Evolutionary conservation across 2,888 invertebrate species (phyloP).

Genomic region (Metacarcinus magister): DNA sequence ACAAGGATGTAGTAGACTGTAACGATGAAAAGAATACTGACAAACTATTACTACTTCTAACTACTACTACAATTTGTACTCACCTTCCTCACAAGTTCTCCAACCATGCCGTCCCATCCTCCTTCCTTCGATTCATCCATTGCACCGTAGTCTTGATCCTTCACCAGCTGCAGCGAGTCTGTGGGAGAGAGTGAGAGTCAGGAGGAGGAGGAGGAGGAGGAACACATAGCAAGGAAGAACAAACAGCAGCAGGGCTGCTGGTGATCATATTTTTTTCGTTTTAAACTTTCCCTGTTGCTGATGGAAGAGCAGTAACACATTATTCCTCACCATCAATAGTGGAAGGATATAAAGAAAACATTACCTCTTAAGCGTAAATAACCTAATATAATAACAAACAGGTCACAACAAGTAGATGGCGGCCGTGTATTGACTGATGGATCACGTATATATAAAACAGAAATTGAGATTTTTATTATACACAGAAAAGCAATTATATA

Average conservation of each 20-base stretch:
- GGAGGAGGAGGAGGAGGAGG: not conserved
- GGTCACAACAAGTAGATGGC: too few relatives aligned
- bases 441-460: too few relatives aligned
- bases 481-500: too few relatives aligned
- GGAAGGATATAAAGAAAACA: too few relatives aligned
- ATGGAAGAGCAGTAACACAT: not conserved
- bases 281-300: not conserved
- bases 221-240: not conserved
- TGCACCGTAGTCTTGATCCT: constrained; percentile 78
- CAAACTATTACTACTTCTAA: not conserved
- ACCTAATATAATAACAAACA: too few relatives aligned
- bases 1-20: not conserved
- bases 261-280: too few relatives aligned
- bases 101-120: constrained; percentile 82
- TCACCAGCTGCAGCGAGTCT: constrained; percentile 81
- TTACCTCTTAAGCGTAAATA: too few relatives aligned
- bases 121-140: constrained; percentile 67
- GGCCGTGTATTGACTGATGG: too few relatives aligned
- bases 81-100: constrained; percentile 81
- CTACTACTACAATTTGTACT: constrained; percentile 7
- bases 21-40: not conserved
- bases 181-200: not conserved
- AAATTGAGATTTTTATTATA: too few relatives aligned
- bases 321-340: too few relatives aligned
- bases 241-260: not conserved